These are phyloP conservation scores for Drosophila carrolli DNA, from an alignment of 1,140 invertebrate species.

Conservation along the genomic window DNA sequence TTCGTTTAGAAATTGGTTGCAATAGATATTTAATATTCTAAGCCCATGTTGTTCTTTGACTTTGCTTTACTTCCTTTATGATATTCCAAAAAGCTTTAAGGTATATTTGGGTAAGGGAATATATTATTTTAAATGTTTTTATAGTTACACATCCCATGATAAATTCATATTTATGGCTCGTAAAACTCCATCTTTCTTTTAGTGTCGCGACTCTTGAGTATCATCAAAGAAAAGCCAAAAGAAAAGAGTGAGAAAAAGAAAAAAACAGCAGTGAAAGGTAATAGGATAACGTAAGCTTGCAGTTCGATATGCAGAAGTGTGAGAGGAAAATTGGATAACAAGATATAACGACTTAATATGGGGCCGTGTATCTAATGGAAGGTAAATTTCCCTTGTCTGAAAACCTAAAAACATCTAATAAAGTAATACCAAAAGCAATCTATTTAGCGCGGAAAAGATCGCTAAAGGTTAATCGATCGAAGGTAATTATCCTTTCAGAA, in stretches of 20 bases:
- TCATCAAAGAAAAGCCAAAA: conserved; percentile 8
- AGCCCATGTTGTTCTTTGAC: too few species aligned
- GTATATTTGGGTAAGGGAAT: too few species aligned
- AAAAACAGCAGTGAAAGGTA: conserved; percentile 19
- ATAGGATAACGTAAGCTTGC: conserved; percentile 23
- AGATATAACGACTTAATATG: conserved; percentile 8
- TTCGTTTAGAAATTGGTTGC: too few species aligned
- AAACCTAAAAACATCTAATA: not conserved
- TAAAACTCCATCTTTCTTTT: conserved; percentile 12
- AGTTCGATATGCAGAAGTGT: conserved; percentile 17
- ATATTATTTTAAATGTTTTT: not conserved
- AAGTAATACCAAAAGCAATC: conserved; percentile 24
- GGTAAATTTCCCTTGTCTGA: too few species aligned
- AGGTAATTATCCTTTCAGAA: conserved; percentile 38
- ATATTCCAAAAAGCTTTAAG: too few species aligned
- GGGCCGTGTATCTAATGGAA: too few species aligned
- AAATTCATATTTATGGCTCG: conserved; percentile 9
- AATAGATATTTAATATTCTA: too few species aligned
- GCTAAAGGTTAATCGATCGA: conserved; percentile 46
- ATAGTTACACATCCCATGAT: not conserved
- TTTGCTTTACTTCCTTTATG: too few species aligned
- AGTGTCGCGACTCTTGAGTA: conserved; percentile 10
- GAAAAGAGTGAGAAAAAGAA: too few species aligned
- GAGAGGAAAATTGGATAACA: conserved; percentile 16
- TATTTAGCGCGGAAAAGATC: conserved; percentile 19